phyloP scores from a whole-genome alignment of 2,888 invertebrate species.

The Tachina grossa region DNA sequence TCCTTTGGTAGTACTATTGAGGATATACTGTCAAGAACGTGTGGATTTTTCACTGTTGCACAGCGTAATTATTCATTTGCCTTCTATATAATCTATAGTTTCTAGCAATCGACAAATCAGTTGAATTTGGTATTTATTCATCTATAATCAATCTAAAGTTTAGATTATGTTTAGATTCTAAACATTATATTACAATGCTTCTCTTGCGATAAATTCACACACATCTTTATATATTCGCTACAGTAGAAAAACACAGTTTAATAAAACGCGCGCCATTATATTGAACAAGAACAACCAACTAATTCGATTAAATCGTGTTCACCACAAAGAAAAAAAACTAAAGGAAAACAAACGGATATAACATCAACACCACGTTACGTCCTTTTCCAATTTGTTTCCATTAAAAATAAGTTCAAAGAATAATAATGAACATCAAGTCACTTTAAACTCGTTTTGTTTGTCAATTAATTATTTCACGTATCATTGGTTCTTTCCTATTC shows the following conservation, averaged over 20 bases:
- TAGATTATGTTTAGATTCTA: no score
- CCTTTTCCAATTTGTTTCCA: constrained; percentile 32
- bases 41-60: no score
- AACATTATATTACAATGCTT: no score
- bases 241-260: background rate
- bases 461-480: constrained; percentile 3
- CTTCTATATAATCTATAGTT: no score
- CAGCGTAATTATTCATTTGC: no score
- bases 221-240: no score
- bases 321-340: background rate
- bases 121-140: no score
- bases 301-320: constrained; percentile 23
- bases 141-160: no score
- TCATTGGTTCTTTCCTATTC: background rate
- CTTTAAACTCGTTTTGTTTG: constrained; percentile 15
- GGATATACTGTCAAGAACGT: no score
- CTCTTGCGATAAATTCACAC: no score
- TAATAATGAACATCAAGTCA: constrained; percentile 15
- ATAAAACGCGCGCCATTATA: background rate
- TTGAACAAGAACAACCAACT: background rate
- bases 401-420: constrained; percentile 23
- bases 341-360: constrained; percentile 21
- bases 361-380: constrained; percentile 31
- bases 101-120: no score
- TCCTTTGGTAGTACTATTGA: no score